Base-by-base conservation (phyloP, 2,113 vertebrate species). In the Tetrax tetrax region DNA sequence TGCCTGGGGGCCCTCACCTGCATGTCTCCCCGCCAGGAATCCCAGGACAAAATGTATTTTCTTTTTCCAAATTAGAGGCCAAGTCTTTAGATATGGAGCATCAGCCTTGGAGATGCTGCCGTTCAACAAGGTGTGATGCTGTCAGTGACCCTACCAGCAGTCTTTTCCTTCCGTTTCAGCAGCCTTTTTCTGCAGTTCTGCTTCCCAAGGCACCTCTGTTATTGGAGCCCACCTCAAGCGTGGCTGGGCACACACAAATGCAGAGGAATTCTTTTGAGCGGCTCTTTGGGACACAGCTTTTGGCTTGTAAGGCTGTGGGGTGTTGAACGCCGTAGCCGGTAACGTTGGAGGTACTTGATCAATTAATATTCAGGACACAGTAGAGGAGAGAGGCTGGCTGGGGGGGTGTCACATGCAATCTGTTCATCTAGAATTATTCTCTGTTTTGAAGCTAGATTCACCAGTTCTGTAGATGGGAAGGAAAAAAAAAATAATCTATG, bases 301-400 rank as follows among this genome's bases (percentile, higher is more conserved):
- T 75, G 80, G 47, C 50, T 65, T 18, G 71, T 9, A 23, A 70
- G 47, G 16, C 87, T 28, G n/a, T 28, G 75, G 53, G 29, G 9
- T 33, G 61, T 45, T 83, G 45, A 74, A 15, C 2, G 15, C 79
- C 56, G 79, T 25, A 57, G 70, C 56, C 48, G n/a, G 63, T 2
- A 65, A 28, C 14, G 0, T 7, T 7, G 53, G 31, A 45, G 75
- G 51, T 66, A 23, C 76, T 56, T n/a, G 61, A 11, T 47, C 83
- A 89, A 95, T 97, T 97, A 96, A 86, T 97, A 96, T 97, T 97
- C 97, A 94, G 83, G 80, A 72, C 87, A 76, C 92, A 87, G 83
- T 21, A 53, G 63, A 80, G 61, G 90, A 95, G 91, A 94, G 76
- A 87, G 81, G 75, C 84, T 87, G 88, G 89, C 89, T 89, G 94